phyloP scores from a whole-genome alignment of 1,140 invertebrate genomes.

The Mya arenaria region DNA sequence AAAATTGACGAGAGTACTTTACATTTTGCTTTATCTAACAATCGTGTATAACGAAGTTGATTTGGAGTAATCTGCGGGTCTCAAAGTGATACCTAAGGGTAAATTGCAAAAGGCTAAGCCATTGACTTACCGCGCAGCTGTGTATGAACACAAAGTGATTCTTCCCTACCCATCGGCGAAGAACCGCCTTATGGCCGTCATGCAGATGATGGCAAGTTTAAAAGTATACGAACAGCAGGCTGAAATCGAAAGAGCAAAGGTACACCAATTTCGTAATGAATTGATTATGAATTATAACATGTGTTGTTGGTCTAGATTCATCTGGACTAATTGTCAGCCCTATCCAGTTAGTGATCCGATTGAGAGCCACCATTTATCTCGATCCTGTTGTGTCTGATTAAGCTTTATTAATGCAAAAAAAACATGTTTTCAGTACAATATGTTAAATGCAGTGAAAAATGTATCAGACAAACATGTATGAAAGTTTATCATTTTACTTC shows the following conservation, averaged over 20 bases:
- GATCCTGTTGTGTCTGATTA: background rate
- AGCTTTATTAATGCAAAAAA: background rate
- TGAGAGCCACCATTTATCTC: background rate
- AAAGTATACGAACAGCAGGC: slow-evolving; percentile 56
- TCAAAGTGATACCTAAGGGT: too few relatives aligned
- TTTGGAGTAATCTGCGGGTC: too few relatives aligned
- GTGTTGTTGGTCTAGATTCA: too few relatives aligned
- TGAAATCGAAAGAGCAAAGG: slow-evolving; percentile 53
- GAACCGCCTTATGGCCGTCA: slow-evolving; percentile 53
- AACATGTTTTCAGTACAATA: background rate
- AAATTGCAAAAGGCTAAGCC: too few relatives aligned
- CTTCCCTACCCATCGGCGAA: slow-evolving; percentile 26
- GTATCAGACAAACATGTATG: background rate
- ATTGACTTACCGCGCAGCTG: slow-evolving; percentile 67
- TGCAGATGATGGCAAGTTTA: slow-evolving; percentile 60
- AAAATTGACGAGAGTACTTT: too few relatives aligned
- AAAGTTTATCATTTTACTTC: too few relatives aligned
- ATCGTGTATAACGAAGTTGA: too few relatives aligned
- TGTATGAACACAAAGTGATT: slow-evolving; percentile 65
- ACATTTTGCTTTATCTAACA: too few relatives aligned
- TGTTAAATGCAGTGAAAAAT: background rate
- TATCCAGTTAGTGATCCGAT: background rate
- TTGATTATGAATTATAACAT: background rate
- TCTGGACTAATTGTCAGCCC: background rate
- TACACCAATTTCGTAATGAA: slow-evolving; percentile 2